phyloP scores from a whole-genome alignment of 2,888 invertebrate genomes.

The Perithous albicinctus region DNA sequence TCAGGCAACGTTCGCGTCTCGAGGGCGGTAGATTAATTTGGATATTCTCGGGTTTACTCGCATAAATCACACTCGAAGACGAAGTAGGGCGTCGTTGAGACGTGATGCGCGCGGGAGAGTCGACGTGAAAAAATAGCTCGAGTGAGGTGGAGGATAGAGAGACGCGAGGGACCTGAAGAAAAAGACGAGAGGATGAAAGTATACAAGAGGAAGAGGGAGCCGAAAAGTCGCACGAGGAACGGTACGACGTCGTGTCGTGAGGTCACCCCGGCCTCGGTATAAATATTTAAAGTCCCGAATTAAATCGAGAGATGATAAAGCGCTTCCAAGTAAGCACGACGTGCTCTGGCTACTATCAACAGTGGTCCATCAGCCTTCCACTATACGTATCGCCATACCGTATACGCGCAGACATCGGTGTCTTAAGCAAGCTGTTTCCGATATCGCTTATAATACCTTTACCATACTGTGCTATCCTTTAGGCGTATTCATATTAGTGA shows the following conservation, averaged over 20 bases:
- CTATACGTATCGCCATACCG: constrained; percentile 29
- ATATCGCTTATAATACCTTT: constrained; percentile 39
- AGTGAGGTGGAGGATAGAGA: constrained; percentile 51
- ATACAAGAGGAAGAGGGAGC: constrained; percentile 14
- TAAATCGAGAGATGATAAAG: constrained; percentile 82
- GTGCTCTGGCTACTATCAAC: constrained; percentile 81
- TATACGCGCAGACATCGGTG: constrained; percentile 28
- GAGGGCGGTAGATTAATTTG: constrained; percentile 70
- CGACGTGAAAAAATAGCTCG: constrained; percentile 73
- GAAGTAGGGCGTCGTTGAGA: constrained; percentile 61
- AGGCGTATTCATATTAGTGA: background rate
- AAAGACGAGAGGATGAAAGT: background rate
- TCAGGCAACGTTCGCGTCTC: constrained; percentile 45
- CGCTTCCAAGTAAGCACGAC: constrained; percentile 77
- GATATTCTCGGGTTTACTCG: constrained; percentile 69
- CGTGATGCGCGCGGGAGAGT: constrained; percentile 60
- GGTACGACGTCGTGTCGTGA: constrained; percentile 74
- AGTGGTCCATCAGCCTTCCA: constrained; percentile 64
- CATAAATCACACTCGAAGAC: constrained; percentile 69
- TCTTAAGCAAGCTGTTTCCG: constrained; percentile 49
- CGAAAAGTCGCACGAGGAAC: constrained; percentile 25
- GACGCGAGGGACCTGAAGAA: constrained; percentile 49
- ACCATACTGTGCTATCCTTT: constrained; percentile 7
- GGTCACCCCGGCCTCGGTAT: constrained; percentile 80
- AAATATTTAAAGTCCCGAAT: constrained; percentile 83